Evolutionary conservation across 2,888 invertebrate genomes (phyloP), one percentile per base, ranked within the genome.

Genomic region (Drosophila helvetica): DNA sequence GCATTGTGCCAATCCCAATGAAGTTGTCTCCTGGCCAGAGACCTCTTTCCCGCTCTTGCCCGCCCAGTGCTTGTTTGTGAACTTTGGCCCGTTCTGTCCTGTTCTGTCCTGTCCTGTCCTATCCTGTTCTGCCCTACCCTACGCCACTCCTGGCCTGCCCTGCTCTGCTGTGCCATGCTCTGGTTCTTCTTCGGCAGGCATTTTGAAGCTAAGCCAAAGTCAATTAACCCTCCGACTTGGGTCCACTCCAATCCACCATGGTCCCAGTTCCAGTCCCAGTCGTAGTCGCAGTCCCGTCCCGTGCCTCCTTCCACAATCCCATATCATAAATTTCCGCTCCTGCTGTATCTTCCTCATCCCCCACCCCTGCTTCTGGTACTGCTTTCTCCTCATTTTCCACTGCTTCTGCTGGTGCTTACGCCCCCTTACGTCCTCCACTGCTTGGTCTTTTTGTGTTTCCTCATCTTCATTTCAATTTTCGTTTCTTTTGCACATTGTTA

Each of bases 381-480:
- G 45, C 38, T 58, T 42, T 15, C 6, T 15, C 6, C 38, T 15
- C 38, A 38, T 38, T 5, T 38, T 38, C 38, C 38, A 38, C 38
- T n/a, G 38, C n/a, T 38, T 38, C 38, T 48, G 57, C n/a, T 45
- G 22, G 38, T 57, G 45, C 38, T 58, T 42, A 1, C 15, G 38
- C 15, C 38, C 5, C 30, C 10, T 33, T 3, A 12, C 27, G 8
- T 27, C 27, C 27, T 38, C 38, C 38, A 15, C 38, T n/a, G 38
- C 38, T 38, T 38, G n/a, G n/a, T n/a, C n/a, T 38, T n/a, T 38
- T n/a, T 7, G n/a, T 7, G 38, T 38, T 15, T 38, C 38, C 38
- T n/a, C 61, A 65, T 64, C 71, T 74, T 82, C 87, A 83, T 87
- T 83, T 83, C 85, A 83, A 83, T 83, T 83, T 83, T 77, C 86